These are phyloP conservation scores for Adela reaumurella DNA, from an alignment of 2,888 invertebrate species.

Conservation along the genomic window DNA sequence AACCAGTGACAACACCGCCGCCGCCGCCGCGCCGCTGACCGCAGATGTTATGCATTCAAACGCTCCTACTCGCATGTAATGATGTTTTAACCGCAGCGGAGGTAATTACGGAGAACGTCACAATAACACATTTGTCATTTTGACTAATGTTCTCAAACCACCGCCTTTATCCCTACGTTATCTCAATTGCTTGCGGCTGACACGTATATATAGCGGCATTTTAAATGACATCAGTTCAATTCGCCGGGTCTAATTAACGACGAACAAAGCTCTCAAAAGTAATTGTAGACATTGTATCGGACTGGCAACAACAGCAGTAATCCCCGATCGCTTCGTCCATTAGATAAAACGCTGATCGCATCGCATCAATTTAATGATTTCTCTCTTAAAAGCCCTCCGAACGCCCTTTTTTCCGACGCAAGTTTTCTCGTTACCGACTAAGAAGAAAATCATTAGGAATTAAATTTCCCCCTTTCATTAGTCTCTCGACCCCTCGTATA, in stretches of 20 bases:
- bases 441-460: conserved; percentile 58
- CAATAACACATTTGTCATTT: background rate
- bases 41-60: background rate
- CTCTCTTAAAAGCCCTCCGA: background rate
- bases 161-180: background rate
- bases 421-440: conserved; percentile 55
- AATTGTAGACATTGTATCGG: no score
- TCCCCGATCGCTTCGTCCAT: background rate
- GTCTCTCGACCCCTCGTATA: conserved; percentile 59
- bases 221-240: no score
- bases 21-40: background rate
- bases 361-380: background rate
- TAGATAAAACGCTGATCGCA: background rate
- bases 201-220: background rate
- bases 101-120: background rate
- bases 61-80: background rate
- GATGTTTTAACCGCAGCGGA: background rate
- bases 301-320: no score
- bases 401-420: conserved; percentile 41
- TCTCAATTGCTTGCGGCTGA: background rate
- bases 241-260: no score
- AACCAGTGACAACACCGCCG: no score
- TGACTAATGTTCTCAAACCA: background rate
- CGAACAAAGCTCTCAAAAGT: no score
- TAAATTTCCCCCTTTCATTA: conserved; percentile 59